phyloP scores from a whole-genome alignment of 2,797 vertebrate genomes.

The Cichlasoma orientale region DNA sequence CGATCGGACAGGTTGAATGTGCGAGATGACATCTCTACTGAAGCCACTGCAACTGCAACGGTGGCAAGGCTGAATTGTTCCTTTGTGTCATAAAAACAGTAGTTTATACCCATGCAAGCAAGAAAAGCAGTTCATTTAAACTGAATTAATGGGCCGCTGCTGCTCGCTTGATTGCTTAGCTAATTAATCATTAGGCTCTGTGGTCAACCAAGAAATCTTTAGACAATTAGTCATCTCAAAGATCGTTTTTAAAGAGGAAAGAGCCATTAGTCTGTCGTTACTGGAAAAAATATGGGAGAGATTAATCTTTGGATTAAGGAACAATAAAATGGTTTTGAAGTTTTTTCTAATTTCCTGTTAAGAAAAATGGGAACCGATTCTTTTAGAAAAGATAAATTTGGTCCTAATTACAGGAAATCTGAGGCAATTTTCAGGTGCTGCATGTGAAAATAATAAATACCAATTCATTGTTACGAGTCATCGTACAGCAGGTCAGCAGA shows the following conservation, averaged over 20 bases:
- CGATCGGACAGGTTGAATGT: conserved; percentile 36
- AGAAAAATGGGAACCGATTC: background rate
- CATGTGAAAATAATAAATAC: background rate
- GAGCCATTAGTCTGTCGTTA: background rate
- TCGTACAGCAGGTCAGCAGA: background rate
- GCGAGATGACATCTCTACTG: conserved; percentile 43
- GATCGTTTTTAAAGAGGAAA: background rate
- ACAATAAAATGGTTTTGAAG: background rate
- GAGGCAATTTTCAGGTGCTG: background rate
- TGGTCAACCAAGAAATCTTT: conserved; percentile 8
- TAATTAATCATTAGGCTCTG: conserved; percentile 20
- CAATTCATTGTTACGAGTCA: background rate
- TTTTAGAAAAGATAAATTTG: background rate
- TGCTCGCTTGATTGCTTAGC: conserved; percentile 2
- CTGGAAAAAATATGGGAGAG: conserved; percentile 10
- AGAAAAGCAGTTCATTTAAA: background rate
- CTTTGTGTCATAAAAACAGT: background rate
- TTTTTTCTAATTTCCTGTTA: background rate
- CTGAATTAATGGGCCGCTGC: background rate
- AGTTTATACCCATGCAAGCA: background rate
- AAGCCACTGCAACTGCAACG: background rate
- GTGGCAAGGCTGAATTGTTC: background rate
- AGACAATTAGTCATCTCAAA: background rate
- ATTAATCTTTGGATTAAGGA: conserved; percentile 1
- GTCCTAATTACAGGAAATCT: background rate